Percentiles rank a stretch among this genome's conserved stretches.
phyloP scores from a whole-genome alignment of 30 jellyfish, hydroid and myxozoan species.

The Chrysaora quinquecirrha region DNA sequence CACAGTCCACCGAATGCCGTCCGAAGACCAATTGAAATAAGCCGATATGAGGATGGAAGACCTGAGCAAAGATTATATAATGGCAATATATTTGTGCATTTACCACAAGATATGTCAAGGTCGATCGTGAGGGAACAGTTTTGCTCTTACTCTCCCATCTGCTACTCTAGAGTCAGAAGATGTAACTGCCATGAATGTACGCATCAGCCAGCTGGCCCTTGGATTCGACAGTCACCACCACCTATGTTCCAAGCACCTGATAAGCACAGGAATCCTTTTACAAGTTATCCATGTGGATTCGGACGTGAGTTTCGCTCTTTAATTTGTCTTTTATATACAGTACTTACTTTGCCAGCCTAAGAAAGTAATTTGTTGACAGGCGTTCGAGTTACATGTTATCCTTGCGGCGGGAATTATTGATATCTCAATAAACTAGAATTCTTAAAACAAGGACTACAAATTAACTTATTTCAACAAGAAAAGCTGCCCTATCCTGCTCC shows the following conservation, averaged over 20 bases:
- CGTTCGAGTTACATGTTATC: too few species aligned
- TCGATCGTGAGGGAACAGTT: constrained; percentile 5
- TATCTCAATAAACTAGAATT: too few species aligned
- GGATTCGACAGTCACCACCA: constrained; percentile 27
- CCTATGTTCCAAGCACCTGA: constrained; percentile 24
- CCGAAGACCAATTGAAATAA: not conserved
- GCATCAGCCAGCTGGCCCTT: constrained; percentile 33
- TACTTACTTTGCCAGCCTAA: too few species aligned
- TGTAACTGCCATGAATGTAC: constrained; percentile 42
- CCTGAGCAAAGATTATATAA: not conserved
- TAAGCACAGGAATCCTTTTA: not conserved
- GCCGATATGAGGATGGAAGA: not conserved
- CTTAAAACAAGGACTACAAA: too few species aligned
- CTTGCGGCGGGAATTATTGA: too few species aligned
- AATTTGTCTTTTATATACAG: too few species aligned
- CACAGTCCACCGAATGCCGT: not conserved
- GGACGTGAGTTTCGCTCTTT: not conserved
- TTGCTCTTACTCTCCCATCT: constrained; percentile 9
- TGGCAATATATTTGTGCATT: constrained; percentile 14
- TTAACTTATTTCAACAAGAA: too few species aligned
- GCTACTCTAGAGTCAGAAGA: constrained; percentile 20
- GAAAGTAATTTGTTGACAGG: too few species aligned
- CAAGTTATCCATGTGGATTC: not conserved
- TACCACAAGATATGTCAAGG: constrained; percentile 39
- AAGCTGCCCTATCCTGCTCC: too few species aligned